These are phyloP conservation scores for Temnothorax curvispinosus DNA, from an alignment of 1,140 invertebrate genomes.

Conservation along the genomic window DNA sequence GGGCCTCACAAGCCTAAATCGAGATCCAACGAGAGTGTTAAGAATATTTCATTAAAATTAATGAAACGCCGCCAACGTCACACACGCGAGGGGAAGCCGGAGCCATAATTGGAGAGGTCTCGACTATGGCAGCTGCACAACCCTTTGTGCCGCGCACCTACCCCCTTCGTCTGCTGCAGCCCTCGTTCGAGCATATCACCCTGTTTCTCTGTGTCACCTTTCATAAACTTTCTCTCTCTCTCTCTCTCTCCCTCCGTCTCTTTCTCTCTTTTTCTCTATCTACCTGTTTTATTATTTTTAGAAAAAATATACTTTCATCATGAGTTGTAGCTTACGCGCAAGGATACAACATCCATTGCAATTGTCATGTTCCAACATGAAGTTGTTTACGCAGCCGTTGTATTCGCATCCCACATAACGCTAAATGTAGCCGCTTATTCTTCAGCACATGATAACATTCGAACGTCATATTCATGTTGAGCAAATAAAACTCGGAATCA, in stretches of 20 bases:
- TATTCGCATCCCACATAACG: constrained; percentile 1
- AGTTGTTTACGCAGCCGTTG: constrained; percentile 6
- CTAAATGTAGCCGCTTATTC: constrained; percentile 44
- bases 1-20: neutral
- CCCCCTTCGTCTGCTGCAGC: constrained; percentile 25
- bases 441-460: constrained; percentile 1
- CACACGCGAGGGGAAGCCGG: constrained; percentile 51
- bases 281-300: constrained; percentile 22
- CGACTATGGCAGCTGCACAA: constrained; percentile 59
- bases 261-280: neutral
- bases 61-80: constrained; percentile 78
- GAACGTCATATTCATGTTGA: neutral
- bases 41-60: constrained; percentile 83
- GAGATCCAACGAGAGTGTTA: constrained; percentile 65
- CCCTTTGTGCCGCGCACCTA: constrained; percentile 60
- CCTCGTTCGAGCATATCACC: constrained; percentile 43
- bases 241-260: neutral
- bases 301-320: neutral
- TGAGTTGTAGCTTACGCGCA: neutral
- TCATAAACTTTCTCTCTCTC: constrained; percentile 27
- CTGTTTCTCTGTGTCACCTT: constrained; percentile 37
- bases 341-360: constrained; percentile 3
- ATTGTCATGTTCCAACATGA: constrained; percentile 1
- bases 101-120: constrained; percentile 79
- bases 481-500: constrained; percentile 19